Percentiles rank a stretch among this genome's conserved stretches.
Conservation (phyloP, 2,797 vertebrate genomes). For the Falco columbarius region DNA sequence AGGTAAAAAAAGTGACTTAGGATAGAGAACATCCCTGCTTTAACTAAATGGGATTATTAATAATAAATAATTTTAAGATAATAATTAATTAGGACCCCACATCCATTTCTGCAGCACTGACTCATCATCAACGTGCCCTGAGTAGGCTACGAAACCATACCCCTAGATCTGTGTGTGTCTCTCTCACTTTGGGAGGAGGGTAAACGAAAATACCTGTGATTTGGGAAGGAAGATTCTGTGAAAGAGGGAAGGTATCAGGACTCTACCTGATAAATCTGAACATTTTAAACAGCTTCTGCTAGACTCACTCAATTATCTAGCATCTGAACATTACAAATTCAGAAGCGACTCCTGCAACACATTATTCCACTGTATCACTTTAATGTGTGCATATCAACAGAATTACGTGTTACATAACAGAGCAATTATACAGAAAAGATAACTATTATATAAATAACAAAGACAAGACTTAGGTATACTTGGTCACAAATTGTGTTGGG, state of each 20-base stretch:
- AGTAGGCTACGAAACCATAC: fast-evolving
- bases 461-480: neutral
- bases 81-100: neutral
- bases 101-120: neutral
- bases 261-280: neutral
- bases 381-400: neutral
- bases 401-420: neutral
- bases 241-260: neutral
- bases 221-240: neutral
- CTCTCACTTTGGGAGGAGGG: neutral
- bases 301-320: neutral
- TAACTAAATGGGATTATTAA: neutral
- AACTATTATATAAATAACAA: neutral
- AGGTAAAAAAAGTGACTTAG: neutral
- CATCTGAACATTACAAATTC: neutral
- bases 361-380: neutral
- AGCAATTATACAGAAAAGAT: neutral
- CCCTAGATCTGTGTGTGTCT: neutral
- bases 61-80: too few species aligned
- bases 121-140: neutral
- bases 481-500: neutral
- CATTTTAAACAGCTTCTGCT: neutral
- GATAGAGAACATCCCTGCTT: neutral
- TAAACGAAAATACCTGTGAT: neutral
- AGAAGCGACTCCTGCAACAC: neutral